Base-by-base conservation (phyloP, 2,113 vertebrate genomes). In the Balaeniceps rex region DNA sequence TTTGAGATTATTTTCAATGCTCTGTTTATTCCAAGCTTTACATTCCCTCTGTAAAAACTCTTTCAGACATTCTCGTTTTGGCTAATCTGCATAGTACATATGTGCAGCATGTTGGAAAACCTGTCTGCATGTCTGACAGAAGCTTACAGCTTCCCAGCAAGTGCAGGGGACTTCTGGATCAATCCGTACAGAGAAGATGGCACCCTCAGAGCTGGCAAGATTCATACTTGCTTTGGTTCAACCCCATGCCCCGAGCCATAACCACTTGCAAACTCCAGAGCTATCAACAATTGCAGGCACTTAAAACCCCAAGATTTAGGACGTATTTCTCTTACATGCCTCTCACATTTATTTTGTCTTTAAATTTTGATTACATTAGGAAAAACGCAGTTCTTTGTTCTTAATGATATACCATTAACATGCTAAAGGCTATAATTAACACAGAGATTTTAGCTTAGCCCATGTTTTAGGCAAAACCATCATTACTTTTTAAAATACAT, bases 11-110 rank as follows among this genome's bases (percentile, higher is more conserved):
- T 81, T 95, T 94, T 86, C 33, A 75, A 28, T 77, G 87, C 68
- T 74, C 51, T 91, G 29, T 91, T 95, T 92, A 89, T 84, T 64
- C 31, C 19, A 93, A 87, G 65, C 47, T 91, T 87, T 91, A 47
- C 22, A 29, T 87, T 54, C 12, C 10, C 22, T 90, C 55, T 68
- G 54, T 77, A 63, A 74, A 74, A 94, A 88, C 47, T 36, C 74
- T 66, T 77, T 51, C 61, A 90, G 83, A 64, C 44, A 9, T 87
- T 87, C 24, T 82, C 87, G 33, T 68, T 83, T 92, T 38, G 61
- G 12, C 31, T 83, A 51, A 84, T 89, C 57, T 71, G 44, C 14
- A 10, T 42, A 23, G 49, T 76, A 82, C 29, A 9, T 33, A 47
- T 8, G 15, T 69, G 51, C 61, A 68, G 44, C 14, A 1, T 22